phyloP scores from a whole-genome alignment of 2,888 invertebrate species.

The Scaptomyza cyrtandrae region DNA sequence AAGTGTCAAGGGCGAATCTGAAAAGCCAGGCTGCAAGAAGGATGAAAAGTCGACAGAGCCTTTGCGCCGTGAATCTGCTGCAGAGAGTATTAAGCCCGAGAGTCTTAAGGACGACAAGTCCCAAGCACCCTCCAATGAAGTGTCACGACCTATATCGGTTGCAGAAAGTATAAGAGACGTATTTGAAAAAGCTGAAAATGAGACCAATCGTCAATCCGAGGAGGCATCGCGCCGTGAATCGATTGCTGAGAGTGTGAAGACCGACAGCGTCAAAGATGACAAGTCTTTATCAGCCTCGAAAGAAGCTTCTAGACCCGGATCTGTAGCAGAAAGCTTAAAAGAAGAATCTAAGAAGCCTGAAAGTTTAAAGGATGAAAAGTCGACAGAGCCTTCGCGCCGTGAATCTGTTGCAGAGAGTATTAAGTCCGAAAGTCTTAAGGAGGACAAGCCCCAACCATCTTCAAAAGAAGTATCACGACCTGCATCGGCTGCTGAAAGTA shows the following conservation, averaged over 20 bases:
- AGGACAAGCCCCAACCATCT: conserved; percentile 13
- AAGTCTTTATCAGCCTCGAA: conserved; percentile 16
- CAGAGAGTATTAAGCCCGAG: conserved; percentile 2
- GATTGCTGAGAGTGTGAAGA: too few relatives aligned
- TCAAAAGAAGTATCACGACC: too few relatives aligned
- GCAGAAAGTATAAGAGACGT: neutral
- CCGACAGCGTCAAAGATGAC: neutral
- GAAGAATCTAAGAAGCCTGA: conserved; percentile 7
- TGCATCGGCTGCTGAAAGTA: neutral
- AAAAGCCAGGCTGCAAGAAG: conserved; percentile 2
- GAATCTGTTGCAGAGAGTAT: conserved; percentile 37
- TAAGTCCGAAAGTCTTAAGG: conserved; percentile 11
- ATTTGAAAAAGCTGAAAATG: conserved; percentile 1
- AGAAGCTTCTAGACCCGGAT: conserved; percentile 47
- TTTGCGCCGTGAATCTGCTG: conserved; percentile 46
- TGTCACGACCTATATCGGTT: neutral
- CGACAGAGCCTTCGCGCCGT: conserved; percentile 27
- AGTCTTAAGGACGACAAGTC: neutral
- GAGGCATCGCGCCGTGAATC: too few relatives aligned
- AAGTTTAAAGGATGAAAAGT: conserved; percentile 18
- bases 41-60: conserved; percentile 28
- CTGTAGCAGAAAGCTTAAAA: conserved; percentile 23
- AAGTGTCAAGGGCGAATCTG: neutral
- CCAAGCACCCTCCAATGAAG: neutral
- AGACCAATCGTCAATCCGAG: too few relatives aligned